Percentiles rank a stretch among this genome's conserved stretches.
Evolutionary conservation across 2,797 vertebrate genomes (phyloP).

Genomic region (Avahi laniger): DNA sequence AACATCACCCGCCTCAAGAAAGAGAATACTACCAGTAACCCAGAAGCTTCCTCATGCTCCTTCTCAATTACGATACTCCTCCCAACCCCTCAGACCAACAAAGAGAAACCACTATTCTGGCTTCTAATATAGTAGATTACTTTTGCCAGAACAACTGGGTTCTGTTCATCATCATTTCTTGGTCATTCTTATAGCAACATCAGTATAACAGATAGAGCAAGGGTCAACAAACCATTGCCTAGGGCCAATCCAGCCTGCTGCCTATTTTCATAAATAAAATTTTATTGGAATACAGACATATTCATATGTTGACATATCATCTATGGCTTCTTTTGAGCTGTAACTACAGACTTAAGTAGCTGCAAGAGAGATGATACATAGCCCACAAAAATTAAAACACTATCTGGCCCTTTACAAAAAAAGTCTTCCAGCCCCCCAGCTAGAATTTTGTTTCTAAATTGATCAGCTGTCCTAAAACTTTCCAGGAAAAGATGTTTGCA

Average conservation of each 20-base stretch:
- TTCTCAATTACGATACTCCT: neutral
- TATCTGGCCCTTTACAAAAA: neutral
- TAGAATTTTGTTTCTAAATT: conserved; percentile 42
- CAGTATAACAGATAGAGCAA: neutral
- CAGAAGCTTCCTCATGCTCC: neutral
- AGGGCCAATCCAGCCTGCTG: neutral
- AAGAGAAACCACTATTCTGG: neutral
- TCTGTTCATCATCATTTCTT: neutral
- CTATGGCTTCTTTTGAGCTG: neutral
- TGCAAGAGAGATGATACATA: neutral
- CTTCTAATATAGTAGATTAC: neutral
- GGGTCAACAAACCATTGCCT: neutral
- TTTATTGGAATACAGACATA: conserved; percentile 26
- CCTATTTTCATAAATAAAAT: conserved; percentile 49
- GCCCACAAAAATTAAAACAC: neutral
- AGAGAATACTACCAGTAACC: neutral
- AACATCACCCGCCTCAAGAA: neutral
- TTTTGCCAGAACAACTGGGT: conserved; percentile 33
- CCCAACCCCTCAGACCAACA: neutral
- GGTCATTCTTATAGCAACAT: neutral
- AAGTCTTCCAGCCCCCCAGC: neutral
- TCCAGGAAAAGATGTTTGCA: neutral
- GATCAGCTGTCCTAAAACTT: neutral
- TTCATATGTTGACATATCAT: neutral
- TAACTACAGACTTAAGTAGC: neutral